Percentiles rank a stretch among this genome's conserved stretches.
These are phyloP conservation scores for Mus pahari DNA, from an alignment of 2,113 vertebrate species.

Conservation along the genomic window DNA sequence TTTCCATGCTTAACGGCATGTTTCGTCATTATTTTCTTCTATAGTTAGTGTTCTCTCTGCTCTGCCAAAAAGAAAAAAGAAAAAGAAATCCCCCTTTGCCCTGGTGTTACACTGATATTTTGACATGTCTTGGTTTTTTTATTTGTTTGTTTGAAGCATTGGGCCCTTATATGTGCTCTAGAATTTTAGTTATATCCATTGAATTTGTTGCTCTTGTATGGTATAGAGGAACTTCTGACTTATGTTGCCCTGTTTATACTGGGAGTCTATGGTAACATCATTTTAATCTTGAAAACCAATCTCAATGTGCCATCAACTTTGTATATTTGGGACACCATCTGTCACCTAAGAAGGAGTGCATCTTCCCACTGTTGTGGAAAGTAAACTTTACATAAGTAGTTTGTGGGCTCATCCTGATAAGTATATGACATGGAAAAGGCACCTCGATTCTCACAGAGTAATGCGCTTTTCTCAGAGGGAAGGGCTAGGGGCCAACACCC, in stretches of 20 bases:
- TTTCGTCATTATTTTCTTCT: slow-evolving; percentile 9
- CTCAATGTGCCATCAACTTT: not conserved
- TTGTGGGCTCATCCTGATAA: not conserved
- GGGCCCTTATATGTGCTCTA: not conserved
- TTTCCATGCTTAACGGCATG: slow-evolving; percentile 21
- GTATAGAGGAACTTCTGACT: not conserved
- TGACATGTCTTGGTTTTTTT: slow-evolving; percentile 18
- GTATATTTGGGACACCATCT: slow-evolving; percentile 8
- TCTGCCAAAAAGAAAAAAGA: not conserved
- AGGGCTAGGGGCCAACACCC: not conserved
- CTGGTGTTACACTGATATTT: not conserved
- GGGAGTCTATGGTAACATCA: not conserved
- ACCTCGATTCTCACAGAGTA: not conserved
- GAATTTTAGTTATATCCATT: slow-evolving; percentile 39
- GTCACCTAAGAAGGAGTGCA: not conserved
- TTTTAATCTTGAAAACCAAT: slow-evolving; percentile 51
- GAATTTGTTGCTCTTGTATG: not conserved
- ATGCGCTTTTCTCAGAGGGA: not conserved
- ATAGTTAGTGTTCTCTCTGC: slow-evolving; percentile 17
- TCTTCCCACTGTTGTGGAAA: not conserved
- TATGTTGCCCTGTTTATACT: not conserved
- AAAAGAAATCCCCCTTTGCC: not conserved
- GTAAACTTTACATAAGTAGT: slow-evolving; percentile 29
- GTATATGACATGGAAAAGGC: not conserved
- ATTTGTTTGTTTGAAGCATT: not conserved